A percentile compares a stretch with the other conserved stretches of the same genome.
Evolutionary conservation across 2,113 vertebrate species (phyloP).

Genomic region (Sylvicapra grimmia): DNA sequence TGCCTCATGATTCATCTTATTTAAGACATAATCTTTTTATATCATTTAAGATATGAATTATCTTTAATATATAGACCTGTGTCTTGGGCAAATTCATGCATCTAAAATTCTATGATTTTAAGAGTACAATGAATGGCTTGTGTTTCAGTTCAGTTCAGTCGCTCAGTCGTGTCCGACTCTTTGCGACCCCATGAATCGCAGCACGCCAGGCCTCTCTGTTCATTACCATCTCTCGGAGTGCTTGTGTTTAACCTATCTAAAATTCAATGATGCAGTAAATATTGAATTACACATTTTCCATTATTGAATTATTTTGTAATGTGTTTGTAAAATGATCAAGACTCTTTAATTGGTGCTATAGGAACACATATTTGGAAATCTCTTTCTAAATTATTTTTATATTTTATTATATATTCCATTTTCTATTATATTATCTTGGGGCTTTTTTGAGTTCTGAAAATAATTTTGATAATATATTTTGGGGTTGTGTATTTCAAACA

Average conservation of each 20-base stretch:
- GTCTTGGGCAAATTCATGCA: not conserved
- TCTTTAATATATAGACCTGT: not conserved
- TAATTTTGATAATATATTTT: not conserved
- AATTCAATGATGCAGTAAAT: not conserved
- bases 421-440: not conserved
- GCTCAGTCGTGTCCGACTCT: no score
- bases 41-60: not conserved
- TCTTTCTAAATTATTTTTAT: not conserved
- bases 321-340: not conserved
- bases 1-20: not conserved
- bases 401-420: not conserved
- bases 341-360: not conserved
- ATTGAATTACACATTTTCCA: not conserved
- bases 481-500: not conserved
- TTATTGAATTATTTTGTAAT: not conserved
- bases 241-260: not conserved
- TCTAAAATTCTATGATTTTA: not conserved
- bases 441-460: not conserved
- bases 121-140: not conserved
- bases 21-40: not conserved
- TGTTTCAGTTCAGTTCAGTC: no score
- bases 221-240: no score
- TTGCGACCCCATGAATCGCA: no score
- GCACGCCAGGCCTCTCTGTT: no score
- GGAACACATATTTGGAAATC: not conserved